Base-by-base conservation (phyloP, 2,113 vertebrate species). In the Dissostichus mawsoni region DNA sequence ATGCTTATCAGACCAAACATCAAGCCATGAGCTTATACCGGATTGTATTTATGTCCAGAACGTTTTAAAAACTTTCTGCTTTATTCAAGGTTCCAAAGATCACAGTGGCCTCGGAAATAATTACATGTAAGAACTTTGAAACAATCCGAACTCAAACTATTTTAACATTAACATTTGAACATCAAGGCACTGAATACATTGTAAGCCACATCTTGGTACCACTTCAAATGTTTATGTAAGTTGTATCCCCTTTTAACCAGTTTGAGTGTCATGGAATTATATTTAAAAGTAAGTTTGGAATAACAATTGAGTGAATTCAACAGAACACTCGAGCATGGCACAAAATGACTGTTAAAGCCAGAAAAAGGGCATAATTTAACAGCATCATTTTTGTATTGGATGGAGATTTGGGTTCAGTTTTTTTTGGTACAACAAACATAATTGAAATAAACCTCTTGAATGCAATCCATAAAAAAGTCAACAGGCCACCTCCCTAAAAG, bases 311-410 rank as follows among this genome's bases (percentile, higher is more conserved):
- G 20, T 41, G 36, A 52, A 57, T 51, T 69, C 76, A 18, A 66
- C 29, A 45, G 14, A 74, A 36, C 23, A 33, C 33, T 33, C 66
- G 67, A 55, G 76, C 58, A 59, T 79, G 76, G 81, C 83, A 68
- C 67, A 12, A 80, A 85, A 86, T 55, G 59, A 69, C 45, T 58
- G 68, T 80, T 82, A 81, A 63, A 83, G 36, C 58, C 41, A 53
- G 65, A 76, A 44, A 61, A 18, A 8, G 36, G 36, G 36, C 36
- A 41, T 41, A 8, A 41, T 8, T 41, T 41, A 41, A 65, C 44
- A 48, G 41, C 67, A 41, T 56, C 0, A 33, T 76, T 66, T 59
- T 67, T 74, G 55, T 36, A 71, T 61, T 70, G 80, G 33, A 59
- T 69, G 69, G 52, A 25, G 66, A 81, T 71, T 33, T 41, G 55